Base-by-base conservation (phyloP, 2,888 invertebrate genomes). In the Ormyrus nitidulus region DNA sequence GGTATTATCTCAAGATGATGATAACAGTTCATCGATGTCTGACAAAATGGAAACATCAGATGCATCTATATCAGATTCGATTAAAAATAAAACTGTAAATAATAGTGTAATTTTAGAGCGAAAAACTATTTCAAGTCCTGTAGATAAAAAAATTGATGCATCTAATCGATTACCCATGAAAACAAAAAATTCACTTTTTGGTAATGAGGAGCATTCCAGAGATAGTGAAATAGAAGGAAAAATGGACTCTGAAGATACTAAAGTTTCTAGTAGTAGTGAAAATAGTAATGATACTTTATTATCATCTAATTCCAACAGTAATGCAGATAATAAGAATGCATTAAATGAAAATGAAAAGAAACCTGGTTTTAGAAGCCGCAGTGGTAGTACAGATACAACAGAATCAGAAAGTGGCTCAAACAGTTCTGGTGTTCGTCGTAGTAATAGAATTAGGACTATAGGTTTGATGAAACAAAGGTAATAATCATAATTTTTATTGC, bases 381-480 rank as follows among this genome's bases (percentile, higher is more conserved):
- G 89, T 77, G 90, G 89, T 58, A 90, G 90, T 75, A 91, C 88
- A 5, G 91, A 91, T 10, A 91, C 91, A 69, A 90, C 90, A 0
- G 89, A 88, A 11, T 89, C 89, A 4, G 91, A 91, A 79, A 90
- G 89, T 80, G 89, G 91, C n/a, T 91, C 91, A 3, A 90, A 89
- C 54, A 89, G 87, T 79, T 90, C 90, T 19, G 88, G 87, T 11
- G 94, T 95, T 0, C 91, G 96, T 34, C 92, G 96, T 66, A 96
- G 96, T 6, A 95, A 93, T 88, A 93, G 96, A 81, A 95, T 96
- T 79, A 95, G 95, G 87, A 94, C 95, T 59, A 96, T 95, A 80
- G 95, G 94, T 81, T 92, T 93, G 81, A 88, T 93, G 88, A 94
- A 94, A 87, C 94, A 93, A 85, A 93, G 93, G 89, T 93, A 85